Evolutionary conservation across 64 coral and sea anemone genomes (phyloP), one percentile per base, ranked within the genome.

Genomic region (Catalaphyllia jardinei): DNA sequence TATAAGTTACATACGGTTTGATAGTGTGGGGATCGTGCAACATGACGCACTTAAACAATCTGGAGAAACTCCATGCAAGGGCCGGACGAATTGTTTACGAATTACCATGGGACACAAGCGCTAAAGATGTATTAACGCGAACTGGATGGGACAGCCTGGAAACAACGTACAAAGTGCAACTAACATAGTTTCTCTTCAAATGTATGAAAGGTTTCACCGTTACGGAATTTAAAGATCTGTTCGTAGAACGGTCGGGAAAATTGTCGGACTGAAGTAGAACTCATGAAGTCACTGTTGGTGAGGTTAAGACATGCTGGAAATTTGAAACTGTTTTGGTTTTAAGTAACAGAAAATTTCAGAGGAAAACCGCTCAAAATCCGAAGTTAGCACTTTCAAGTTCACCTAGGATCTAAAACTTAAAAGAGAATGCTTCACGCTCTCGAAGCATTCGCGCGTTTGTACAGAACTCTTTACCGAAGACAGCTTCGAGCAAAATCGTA

Each of bases 11-110:
- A 30, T 82, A 82, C 25, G 79, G 79, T 62, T 31, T 82, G 14
- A 14, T 28, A 25, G 79, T 82, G 12, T 82, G 79, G 79, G 79
- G 52, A 60, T 82, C 57, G 31, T 60, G 19, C 62, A 82, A 57
- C 51, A 82, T 63, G 54, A 82, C 50, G 6, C 79, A 82, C 29
- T 62, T 82, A 10, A 31, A 29, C 51, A 57, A 82, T 14, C 79
- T 62, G 12, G 55, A 82, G 27, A 82, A 61, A 28, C 49, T 80
- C 0, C 78, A 80, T 52, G 78, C 31, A 14, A 80, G 78, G 29
- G 78, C 35, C 8, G 79, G 54, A 59, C 55, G 25, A 20, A 29
- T 64, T 63, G 63, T 83, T 29, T 83, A 63, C 29, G n/a, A 24
- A 3, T 29, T 83, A 29, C 18, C 59, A 51, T 79, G 75, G 35